A percentile compares a stretch with the other conserved stretches of the same genome.
phyloP scores from a whole-genome alignment of 2,113 vertebrate genomes.

The Campylomormyrus numenius region DNA sequence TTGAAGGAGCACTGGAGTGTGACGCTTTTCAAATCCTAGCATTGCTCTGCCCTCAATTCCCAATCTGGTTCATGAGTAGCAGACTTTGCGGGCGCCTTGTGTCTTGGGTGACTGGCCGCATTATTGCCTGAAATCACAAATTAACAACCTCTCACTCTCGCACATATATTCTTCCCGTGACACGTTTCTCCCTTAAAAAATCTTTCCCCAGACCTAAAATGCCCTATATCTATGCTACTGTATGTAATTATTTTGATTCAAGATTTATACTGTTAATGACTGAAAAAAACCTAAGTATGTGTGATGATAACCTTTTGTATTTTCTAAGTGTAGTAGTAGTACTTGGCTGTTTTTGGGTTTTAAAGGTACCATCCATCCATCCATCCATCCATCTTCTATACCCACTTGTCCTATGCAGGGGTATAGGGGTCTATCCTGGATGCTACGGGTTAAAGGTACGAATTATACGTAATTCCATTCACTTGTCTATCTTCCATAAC shows the following conservation, averaged over 20 bases:
- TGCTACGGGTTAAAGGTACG: background rate
- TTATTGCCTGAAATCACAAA: constrained; percentile 60
- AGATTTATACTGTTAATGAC: background rate
- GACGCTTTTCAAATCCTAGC: constrained; percentile 44
- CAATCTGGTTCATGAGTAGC: constrained; percentile 53
- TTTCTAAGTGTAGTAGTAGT: background rate
- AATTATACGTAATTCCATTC: background rate
- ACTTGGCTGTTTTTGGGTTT: background rate
- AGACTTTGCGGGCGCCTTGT: constrained; percentile 43
- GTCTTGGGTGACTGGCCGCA: constrained; percentile 57
- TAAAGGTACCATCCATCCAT: background rate
- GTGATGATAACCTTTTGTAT: background rate
- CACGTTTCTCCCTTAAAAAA: background rate
- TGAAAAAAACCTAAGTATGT: background rate
- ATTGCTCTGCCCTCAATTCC: constrained; percentile 50
- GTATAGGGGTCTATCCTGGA: background rate
- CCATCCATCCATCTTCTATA: background rate
- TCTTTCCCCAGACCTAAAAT: background rate
- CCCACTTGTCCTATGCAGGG: background rate
- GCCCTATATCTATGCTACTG: background rate
- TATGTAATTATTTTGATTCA: background rate
- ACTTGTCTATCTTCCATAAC: background rate
- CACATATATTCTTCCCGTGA: background rate
- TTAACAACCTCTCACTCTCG: constrained; percentile 42
- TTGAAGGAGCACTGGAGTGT: constrained; percentile 32